Base-by-base conservation (phyloP, 1,140 invertebrate genomes). In the Orchestia grillus region DNA sequence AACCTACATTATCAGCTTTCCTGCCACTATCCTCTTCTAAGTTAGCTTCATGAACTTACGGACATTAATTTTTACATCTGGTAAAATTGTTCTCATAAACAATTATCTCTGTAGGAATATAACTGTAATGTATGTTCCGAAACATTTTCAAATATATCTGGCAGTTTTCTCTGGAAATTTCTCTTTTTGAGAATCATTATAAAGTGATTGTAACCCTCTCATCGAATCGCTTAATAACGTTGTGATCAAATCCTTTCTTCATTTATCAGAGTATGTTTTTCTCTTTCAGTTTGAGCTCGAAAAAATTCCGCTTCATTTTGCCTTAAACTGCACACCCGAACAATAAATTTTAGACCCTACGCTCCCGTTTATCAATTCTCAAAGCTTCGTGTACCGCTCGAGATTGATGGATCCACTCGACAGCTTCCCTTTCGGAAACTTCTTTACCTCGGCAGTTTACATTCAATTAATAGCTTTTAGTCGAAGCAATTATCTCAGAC, bases 391-490 rank as follows among this genome's bases (percentile, higher is more conserved):
- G 28, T 77, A 36, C 62, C 62, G 28, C 28, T 77, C 62, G 15
- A 77, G 28, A 77, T 77, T 77, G 62, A 77, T 77, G 62, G 28
- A 23, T 77, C 28, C 62, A 15, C 62, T 77, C 62, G 62, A 77
- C 62, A 77, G 62, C 62, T 77, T 77, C 62, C 62, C 62, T 77
- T 77, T 77, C 62, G 62, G 62, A 77, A 77, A 77, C 62, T 77
- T 77, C 62, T 77, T 77, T 36, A 77, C 62, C 28, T 36, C 62
- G 62, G 62, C 62, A 77, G 62, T 77, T 77, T 77, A 77, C 62
- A 77, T 77, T 77, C 62, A 77, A 77, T 77, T 77, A 77, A 77
- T 77, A 77, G 62, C 62, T 77, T 77, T 77, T 77, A 77, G 62
- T 77, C 11, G 62, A 77, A 77, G 62, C 62, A 77, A 77, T 77